phyloP scores from a whole-genome alignment of 2,888 invertebrate genomes.

The Idaea aversata region DNA sequence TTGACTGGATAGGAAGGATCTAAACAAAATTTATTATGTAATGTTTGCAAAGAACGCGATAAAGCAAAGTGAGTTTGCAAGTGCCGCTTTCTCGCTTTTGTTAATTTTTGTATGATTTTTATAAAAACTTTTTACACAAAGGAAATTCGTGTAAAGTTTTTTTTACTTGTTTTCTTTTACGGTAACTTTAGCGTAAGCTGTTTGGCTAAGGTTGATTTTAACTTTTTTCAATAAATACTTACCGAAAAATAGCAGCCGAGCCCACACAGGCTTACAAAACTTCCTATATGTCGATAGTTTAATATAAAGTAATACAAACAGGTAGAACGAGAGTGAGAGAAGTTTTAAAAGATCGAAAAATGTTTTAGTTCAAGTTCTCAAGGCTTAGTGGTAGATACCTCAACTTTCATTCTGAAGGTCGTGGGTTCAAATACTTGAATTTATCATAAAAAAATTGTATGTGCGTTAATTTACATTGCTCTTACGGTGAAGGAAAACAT shows the following conservation, averaged over 20 bases:
- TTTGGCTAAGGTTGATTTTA: neutral
- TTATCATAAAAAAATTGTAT: too few species aligned
- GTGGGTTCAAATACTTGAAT: too few species aligned
- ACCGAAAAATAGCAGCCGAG: neutral
- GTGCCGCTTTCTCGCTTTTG: conserved; percentile 1
- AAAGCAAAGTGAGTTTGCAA: conserved; percentile 4
- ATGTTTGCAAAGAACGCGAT: conserved; percentile 6
- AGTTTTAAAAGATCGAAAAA: too few species aligned
- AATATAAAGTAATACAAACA: neutral
- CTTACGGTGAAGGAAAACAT: too few species aligned
- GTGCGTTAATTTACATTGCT: too few species aligned
- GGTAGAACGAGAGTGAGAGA: neutral
- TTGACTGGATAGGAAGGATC: conserved; percentile 3
- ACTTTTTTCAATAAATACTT: neutral
- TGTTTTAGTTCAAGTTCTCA: too few species aligned
- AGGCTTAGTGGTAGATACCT: too few species aligned
- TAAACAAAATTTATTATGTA: conserved; percentile 7
- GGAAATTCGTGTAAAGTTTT: neutral
- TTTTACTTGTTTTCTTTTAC: neutral
- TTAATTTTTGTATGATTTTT: conserved; percentile 3
- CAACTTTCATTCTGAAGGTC: too few species aligned
- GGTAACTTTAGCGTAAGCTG: neutral
- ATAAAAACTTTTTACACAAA: neutral
- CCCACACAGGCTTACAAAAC: neutral
- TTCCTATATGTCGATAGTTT: neutral